A percentile compares a stretch with the other conserved stretches of the same genome.
phyloP scores from a whole-genome alignment of 2,888 invertebrate genomes.

The Saturnia japonica region DNA sequence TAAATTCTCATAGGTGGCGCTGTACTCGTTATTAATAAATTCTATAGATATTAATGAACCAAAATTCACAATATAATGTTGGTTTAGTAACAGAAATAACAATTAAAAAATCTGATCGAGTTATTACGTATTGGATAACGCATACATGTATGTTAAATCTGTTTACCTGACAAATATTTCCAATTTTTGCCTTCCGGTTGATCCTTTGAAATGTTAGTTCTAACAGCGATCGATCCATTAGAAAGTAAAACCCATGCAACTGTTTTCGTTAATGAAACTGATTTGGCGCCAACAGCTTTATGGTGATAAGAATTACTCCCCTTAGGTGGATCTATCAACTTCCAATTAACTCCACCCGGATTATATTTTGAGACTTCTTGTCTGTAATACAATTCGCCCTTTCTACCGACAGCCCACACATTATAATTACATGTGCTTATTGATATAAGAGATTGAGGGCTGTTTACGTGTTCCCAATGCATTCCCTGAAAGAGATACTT shows the following conservation, averaged over 20 bases:
- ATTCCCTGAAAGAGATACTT: conserved; percentile 79
- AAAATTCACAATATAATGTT: too few relatives aligned
- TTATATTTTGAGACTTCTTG: conserved; percentile 87
- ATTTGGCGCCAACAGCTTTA: conserved; percentile 82
- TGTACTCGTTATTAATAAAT: too few relatives aligned
- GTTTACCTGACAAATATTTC: conserved; percentile 83
- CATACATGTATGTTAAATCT: too few relatives aligned
- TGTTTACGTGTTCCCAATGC: conserved; percentile 90
- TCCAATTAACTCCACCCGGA: conserved; percentile 87
- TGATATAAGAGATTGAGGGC: conserved; percentile 89
- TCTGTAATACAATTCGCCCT: conserved; percentile 92
- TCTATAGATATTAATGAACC: too few relatives aligned
- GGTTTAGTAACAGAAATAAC: too few relatives aligned
- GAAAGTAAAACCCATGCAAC: conserved; percentile 92
- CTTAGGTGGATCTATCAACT: conserved; percentile 86
- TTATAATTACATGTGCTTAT: conserved; percentile 86
- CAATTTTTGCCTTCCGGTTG: conserved; percentile 93
- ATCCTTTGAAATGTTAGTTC: conserved; percentile 88
- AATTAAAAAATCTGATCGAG: too few relatives aligned
- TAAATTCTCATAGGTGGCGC: too few relatives aligned
- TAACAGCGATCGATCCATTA: conserved; percentile 87
- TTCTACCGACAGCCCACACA: conserved; percentile 93
- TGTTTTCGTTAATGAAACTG: conserved; percentile 86
- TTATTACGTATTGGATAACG: too few relatives aligned
- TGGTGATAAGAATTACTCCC: conserved; percentile 53